Conservation (phyloP, 2,113 vertebrate genomes). For the Corvus cornix region DNA sequence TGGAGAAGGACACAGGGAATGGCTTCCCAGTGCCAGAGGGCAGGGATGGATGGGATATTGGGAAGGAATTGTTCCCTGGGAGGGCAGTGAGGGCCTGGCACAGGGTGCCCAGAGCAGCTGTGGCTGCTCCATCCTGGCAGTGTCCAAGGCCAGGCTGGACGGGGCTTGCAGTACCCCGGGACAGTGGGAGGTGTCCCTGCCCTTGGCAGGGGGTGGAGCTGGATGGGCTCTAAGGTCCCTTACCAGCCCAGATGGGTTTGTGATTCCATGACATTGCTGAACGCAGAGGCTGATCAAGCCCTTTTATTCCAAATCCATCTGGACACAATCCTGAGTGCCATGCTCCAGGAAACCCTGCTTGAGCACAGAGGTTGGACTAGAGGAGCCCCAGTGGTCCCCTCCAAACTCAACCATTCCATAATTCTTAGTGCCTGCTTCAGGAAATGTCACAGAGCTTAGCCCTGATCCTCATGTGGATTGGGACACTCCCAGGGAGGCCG, state of each 20-base stretch:
- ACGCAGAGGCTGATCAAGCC: fast-evolving
- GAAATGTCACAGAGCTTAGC: fast-evolving
- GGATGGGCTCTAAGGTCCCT: fast-evolving
- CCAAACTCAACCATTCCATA: not conserved
- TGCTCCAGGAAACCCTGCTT: not conserved
- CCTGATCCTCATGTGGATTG: fast-evolving
- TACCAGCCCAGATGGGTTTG: not conserved
- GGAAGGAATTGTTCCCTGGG: not conserved
- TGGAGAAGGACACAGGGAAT: not conserved
- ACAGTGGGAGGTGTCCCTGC: not conserved
- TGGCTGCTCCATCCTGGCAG: not conserved
- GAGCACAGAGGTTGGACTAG: not conserved
- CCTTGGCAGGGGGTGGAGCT: not conserved
- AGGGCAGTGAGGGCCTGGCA: not conserved
- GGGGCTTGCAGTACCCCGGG: fast-evolving
- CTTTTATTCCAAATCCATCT: not conserved
- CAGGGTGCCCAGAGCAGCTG: not conserved
- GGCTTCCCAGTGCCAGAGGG: not conserved
- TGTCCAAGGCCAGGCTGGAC: not conserved
- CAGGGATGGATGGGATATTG: fast-evolving
- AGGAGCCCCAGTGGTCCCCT: not conserved
- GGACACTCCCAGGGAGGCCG: not conserved
- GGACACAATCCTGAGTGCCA: not conserved
- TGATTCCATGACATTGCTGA: not conserved
- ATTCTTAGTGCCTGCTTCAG: fast-evolving